Conservation (phyloP, 2,888 invertebrate genomes). For the Tipula confusa region DNA sequence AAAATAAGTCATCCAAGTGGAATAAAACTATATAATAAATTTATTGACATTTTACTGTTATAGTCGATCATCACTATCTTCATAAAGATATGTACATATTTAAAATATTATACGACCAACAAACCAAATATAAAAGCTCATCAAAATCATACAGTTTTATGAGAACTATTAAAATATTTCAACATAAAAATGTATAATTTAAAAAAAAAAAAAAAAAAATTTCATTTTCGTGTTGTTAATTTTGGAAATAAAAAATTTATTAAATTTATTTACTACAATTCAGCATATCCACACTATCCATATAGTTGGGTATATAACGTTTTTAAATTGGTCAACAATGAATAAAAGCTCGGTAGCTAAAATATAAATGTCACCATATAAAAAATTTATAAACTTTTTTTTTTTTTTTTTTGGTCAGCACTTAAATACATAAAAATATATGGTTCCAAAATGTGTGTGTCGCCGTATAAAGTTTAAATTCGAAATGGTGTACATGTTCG, state of each 20-base stretch:
- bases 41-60: neutral
- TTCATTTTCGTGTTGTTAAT: neutral
- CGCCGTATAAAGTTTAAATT: no score
- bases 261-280: neutral
- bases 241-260: neutral
- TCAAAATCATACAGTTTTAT: neutral
- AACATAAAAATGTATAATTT: neutral
- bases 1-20: no score
- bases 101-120: neutral
- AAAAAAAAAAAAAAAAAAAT: neutral
- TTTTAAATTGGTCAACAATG: neutral
- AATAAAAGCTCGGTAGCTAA: neutral
- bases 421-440: no score
- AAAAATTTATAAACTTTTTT: no score
- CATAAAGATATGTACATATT: neutral
- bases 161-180: neutral
- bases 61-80: neutral
- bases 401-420: no score
- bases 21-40: neutral
- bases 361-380: neutral
- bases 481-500: neutral
- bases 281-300: neutral
- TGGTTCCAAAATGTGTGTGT: no score
- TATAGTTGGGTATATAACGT: no score
- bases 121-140: no score